These are phyloP conservation scores for Anhinga anhinga DNA, from an alignment of 2,113 vertebrate genomes.

Conservation along the genomic window DNA sequence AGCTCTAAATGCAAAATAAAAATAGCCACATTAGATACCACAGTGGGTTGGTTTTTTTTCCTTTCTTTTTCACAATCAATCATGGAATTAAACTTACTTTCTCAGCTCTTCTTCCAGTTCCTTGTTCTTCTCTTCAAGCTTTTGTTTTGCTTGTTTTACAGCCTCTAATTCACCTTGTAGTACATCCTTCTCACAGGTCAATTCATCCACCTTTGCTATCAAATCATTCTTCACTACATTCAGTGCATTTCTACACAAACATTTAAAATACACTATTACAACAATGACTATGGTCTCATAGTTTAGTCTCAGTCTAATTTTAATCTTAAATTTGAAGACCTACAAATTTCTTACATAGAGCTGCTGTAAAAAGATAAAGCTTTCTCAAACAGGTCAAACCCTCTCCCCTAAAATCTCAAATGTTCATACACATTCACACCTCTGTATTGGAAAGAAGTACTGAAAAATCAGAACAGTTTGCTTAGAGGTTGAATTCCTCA, in stretches of 20 bases:
- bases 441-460: not conserved
- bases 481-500: not conserved
- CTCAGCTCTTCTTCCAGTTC: slow-evolving; percentile 94
- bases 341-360: not conserved
- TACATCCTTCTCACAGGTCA: slow-evolving; percentile 92
- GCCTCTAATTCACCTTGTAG: slow-evolving; percentile 88
- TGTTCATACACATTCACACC: not conserved
- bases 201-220: slow-evolving; percentile 89
- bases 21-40: not conserved
- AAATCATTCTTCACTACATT: slow-evolving; percentile 97
- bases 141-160: slow-evolving; percentile 86
- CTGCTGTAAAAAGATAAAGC: not conserved
- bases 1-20: slow-evolving; percentile 73
- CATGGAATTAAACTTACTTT: slow-evolving; percentile 76
- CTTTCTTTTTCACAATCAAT: not conserved
- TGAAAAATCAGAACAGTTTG: not conserved
- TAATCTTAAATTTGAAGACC: not conserved
- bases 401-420: not conserved
- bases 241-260: slow-evolving; percentile 87
- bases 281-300: not conserved
- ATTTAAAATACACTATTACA: not conserved
- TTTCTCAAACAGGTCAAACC: not conserved
- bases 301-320: not conserved
- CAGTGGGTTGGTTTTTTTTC: too few species aligned
- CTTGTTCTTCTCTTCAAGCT: slow-evolving; percentile 91